phyloP scores from a whole-genome alignment of 2,113 vertebrate species.

The Jacana jacana region DNA sequence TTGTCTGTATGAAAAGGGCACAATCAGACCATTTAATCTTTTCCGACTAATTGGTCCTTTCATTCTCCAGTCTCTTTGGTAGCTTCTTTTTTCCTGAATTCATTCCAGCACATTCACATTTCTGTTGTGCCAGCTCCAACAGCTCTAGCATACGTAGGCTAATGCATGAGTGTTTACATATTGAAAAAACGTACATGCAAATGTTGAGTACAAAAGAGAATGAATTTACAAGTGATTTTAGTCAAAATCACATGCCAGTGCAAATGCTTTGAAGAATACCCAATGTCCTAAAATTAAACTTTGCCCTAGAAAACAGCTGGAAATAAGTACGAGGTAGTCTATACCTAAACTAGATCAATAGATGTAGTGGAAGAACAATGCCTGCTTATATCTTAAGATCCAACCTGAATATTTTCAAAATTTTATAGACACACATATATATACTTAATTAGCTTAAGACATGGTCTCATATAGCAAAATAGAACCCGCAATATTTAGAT shows the following conservation, averaged over 20 bases:
- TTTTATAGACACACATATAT: not conserved
- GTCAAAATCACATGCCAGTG: not conserved
- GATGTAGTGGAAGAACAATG: not conserved
- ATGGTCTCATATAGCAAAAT: fast-evolving
- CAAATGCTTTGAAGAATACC: not conserved
- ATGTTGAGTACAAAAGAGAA: not conserved
- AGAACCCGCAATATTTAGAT: not conserved
- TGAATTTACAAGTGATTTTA: not conserved
- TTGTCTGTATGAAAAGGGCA: not conserved
- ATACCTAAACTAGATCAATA: not conserved
- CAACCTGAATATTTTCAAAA: not conserved
- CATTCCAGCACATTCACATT: not conserved
- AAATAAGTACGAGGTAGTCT: not conserved
- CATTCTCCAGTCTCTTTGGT: not conserved
- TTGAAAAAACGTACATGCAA: not conserved
- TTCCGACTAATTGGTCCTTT: conserved; percentile 15
- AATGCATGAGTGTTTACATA: not conserved
- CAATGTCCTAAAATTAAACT: not conserved
- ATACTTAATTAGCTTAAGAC: not conserved
- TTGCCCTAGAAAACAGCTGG: not conserved
- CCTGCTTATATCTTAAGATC: not conserved
- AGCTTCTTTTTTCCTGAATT: not conserved
- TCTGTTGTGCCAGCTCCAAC: not conserved
- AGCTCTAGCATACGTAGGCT: not conserved
- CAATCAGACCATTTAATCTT: conserved; percentile 28